Evolutionary conservation across 1,140 invertebrate genomes (phyloP), one percentile per base, ranked within the genome.

Genomic region (Lutraria rhynchaena): DNA sequence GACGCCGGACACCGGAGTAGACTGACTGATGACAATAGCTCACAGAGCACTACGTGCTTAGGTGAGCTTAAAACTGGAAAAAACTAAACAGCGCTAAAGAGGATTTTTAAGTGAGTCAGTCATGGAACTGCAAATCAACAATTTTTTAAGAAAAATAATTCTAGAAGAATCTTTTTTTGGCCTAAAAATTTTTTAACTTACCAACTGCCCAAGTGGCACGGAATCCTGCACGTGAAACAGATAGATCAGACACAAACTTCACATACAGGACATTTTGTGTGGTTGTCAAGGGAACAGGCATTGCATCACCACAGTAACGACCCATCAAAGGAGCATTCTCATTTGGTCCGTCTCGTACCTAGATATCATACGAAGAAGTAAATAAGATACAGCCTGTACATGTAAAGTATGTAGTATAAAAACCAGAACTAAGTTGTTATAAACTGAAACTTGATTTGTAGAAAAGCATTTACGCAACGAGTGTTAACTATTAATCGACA

Each of bases 211-310:
- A 92, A 19, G 63, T 83, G 0, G 86, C 89, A 24, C 86, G 76
- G 75, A 92, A 92, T 19, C 91, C 91, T 51, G 49, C 60, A 7
- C 85, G 83, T 24, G 53, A 35, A 0, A 84, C 49, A 0, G 86
- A 86, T 1, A 19, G 13, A 83, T 93, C 92, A 5, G 92, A 88
- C 27, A 86, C 84, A 82, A 93, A 92, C 67, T 88, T 85, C 9
- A 93, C 76, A 78, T 74, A 92, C 57, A 91, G 80, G 0, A 94
- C 90, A 89, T 97, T 97, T 1, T 94, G 90, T 87, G 98, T 96
- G 0, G 97, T 98, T 0, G 96, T 98, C 27, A 98, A 95, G 0
- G 96, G 93, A 7, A 95, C 94, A 0, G 98, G 98, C 11, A 96
- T 91, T 35, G 94, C 93, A 0, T 94, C 94, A 0, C 98, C 97